Evolutionary conservation across 2,888 invertebrate genomes (phyloP), one percentile per base, ranked within the genome.

Genomic region (Microctonus brassicae): DNA sequence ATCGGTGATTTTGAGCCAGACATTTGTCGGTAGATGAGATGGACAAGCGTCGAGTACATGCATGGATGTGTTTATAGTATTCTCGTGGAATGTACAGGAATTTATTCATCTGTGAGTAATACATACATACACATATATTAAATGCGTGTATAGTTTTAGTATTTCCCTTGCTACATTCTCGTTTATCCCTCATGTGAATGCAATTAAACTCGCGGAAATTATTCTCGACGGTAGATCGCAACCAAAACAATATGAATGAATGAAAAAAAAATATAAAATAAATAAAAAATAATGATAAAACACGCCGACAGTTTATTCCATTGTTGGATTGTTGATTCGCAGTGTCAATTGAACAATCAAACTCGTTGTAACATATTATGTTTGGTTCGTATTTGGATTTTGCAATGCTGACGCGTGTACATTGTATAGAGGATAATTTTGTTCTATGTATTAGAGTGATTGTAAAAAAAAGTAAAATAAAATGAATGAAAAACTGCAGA

Each of bases 181-280:
- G 47, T 47, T 47, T 47, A 47, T 47, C 17, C 17, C 17, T 47
- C 47, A 7, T 9, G 47, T 20, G 47, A n/a, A 70, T 47, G 58
- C 70, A 65, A 65, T 70, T 70, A 64, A 70, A 70, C 36, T 58
- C 57, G 65, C 34, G 47, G 47, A 58, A 70, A 65, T 70, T 58
- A 70, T 65, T 65, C 47, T 70, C 47, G 65, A 33, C 63, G 39
- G 57, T 53, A n/a, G n/a, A n/a, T 42, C 58, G 29, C 10, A 52
- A 34, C 47, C 52, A 22, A 29, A 20, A 47, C 47, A 47, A 47
- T 17, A 47, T n/a, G n/a, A 60, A 62, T 2, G 17, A 47, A 47
- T 17, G 17, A 6, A 47, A 47, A 39, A 13, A n/a, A 7, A 47
- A 42, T 5, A 39, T 39, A 42, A 73, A 68, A 62, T 70, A 74